Evolutionary conservation across 2,797 vertebrate species (phyloP).

Genomic region (Choloepus didactylus): DNA sequence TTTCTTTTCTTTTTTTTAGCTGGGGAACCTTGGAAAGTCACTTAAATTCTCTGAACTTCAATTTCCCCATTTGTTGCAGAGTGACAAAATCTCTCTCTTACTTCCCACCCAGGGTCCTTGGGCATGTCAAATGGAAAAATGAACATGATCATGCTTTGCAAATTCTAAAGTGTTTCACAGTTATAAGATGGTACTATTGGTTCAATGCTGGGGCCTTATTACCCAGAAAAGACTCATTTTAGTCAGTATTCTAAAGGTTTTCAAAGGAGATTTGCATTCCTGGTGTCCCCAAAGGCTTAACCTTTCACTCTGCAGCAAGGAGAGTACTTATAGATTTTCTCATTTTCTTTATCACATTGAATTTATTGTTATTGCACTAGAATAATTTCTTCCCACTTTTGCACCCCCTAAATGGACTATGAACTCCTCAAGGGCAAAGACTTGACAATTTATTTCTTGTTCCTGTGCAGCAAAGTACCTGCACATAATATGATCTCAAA

Average conservation of each 20-base stretch:
- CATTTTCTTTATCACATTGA: background rate
- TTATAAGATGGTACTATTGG: background rate
- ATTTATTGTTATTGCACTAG: background rate
- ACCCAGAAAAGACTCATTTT: background rate
- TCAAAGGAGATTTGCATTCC: background rate
- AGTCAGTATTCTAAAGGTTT: background rate
- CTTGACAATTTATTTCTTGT: background rate
- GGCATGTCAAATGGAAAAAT: background rate
- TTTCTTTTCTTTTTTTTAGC: too few relatives aligned
- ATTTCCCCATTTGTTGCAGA: background rate
- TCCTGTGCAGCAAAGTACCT: background rate
- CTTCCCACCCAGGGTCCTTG: background rate
- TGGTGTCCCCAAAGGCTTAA: background rate
- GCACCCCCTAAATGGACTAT: background rate
- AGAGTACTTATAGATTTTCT: constrained; percentile 35
- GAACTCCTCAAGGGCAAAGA: background rate
- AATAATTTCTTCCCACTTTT: background rate
- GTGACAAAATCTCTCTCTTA: background rate
- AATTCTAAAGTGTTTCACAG: background rate
- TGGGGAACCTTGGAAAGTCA: background rate
- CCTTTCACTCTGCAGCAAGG: background rate
- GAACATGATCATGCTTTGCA: background rate
- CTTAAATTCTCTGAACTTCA: background rate
- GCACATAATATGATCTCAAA: background rate
- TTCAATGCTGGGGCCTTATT: background rate